A percentile compares a stretch with the other conserved stretches of the same genome.
Evolutionary conservation across 2,888 invertebrate genomes (phyloP).

Genomic region (Hydrotaea diabolus): DNA sequence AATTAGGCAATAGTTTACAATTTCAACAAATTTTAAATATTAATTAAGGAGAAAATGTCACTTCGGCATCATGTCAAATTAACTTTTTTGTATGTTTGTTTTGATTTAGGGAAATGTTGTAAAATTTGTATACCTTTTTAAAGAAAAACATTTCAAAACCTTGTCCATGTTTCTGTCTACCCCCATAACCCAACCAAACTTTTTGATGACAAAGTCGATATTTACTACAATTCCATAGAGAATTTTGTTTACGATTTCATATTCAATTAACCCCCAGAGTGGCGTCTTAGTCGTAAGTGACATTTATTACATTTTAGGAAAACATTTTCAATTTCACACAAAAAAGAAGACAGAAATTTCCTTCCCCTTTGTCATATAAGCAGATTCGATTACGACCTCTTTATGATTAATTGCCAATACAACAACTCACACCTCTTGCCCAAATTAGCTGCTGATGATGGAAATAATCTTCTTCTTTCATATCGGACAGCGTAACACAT

Average conservation of each 20-base stretch:
- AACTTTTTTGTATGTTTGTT: no score
- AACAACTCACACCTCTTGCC: background rate
- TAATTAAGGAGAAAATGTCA: no score
- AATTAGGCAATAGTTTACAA: no score
- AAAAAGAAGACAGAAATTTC: background rate
- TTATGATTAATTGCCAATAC: conserved; percentile 22
- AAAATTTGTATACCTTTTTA: no score
- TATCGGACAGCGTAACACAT: background rate
- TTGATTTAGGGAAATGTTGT: no score
- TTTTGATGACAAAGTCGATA: no score
- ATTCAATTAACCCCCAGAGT: conserved; percentile 3
- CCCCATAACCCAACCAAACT: no score
- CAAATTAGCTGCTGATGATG: background rate
- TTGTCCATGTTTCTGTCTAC: no score
- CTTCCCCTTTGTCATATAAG: background rate
- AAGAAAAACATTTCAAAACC: no score
- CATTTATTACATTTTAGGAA: conserved; percentile 19
- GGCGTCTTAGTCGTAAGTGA: background rate
- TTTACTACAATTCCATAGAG: no score
- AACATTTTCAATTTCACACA: background rate
- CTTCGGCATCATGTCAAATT: no score
- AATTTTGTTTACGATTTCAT: background rate
- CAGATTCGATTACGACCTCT: conserved; percentile 13
- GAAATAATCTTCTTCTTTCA: background rate
- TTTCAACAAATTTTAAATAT: no score